Evolutionary conservation across 1,140 invertebrate species (phyloP).

Genomic region (Formica exsecta): DNA sequence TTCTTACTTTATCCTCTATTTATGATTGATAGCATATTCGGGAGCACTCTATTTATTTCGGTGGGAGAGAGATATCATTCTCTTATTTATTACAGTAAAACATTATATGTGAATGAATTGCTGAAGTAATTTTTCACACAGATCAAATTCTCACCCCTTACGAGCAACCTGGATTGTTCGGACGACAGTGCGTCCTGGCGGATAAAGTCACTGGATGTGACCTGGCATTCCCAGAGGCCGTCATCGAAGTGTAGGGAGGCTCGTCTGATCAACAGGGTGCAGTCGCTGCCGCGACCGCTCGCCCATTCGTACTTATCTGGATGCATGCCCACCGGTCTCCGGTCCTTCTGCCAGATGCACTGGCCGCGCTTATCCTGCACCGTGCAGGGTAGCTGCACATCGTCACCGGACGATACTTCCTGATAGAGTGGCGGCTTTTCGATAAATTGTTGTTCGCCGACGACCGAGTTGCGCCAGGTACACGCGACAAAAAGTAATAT

Average conservation of each 20-base stretch:
- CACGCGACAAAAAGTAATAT: background rate
- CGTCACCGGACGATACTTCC: constrained; percentile 95
- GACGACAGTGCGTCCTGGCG: constrained; percentile 92
- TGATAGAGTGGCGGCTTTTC: constrained; percentile 93
- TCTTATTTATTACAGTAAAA: background rate
- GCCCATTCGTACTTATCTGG: constrained; percentile 96
- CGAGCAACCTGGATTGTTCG: constrained; percentile 92
- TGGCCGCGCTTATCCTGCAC: constrained; percentile 94
- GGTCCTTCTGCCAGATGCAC: constrained; percentile 97
- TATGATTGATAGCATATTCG: too few species aligned
- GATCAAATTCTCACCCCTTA: constrained; percentile 89
- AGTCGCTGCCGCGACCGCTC: constrained; percentile 90
- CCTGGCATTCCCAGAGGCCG: constrained; percentile 96
- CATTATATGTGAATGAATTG: too few species aligned
- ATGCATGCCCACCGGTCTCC: constrained; percentile 95
- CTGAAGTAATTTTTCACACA: background rate
- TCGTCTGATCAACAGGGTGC: constrained; percentile 93
- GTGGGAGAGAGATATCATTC: background rate
- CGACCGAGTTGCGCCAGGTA: background rate
- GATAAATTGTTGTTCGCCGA: constrained; percentile 91
- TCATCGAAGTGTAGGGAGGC: constrained; percentile 95
- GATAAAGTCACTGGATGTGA: constrained; percentile 91
- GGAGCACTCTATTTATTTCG: too few species aligned
- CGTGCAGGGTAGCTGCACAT: constrained; percentile 92
- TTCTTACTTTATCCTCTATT: too few species aligned